Conservation (phyloP, 2,888 invertebrate genomes). For the Hymenopus coronatus region DNA sequence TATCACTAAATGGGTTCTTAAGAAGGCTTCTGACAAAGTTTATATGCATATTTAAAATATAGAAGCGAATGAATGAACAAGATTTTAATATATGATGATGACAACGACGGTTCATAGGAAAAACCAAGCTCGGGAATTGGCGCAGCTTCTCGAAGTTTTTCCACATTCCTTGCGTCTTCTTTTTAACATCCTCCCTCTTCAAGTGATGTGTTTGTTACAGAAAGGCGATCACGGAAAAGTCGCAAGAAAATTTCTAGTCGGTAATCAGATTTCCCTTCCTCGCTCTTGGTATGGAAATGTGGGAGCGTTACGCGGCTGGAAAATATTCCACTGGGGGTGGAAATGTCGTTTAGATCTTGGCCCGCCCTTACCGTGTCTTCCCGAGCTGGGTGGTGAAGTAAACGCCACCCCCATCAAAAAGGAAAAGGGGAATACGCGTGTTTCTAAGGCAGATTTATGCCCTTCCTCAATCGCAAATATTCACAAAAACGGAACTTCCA, state of each 20-base stretch:
- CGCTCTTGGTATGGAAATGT: neutral
- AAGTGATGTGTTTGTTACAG: neutral
- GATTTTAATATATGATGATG: too few species aligned
- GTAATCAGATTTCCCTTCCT: neutral
- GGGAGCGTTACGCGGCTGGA: neutral
- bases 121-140: too few species aligned
- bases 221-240: neutral
- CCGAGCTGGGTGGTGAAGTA: neutral
- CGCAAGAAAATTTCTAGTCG: neutral
- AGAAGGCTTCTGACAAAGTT: too few species aligned
- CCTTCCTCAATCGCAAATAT: neutral
- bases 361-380: slow-evolving; percentile 13
- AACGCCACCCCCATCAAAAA: neutral
- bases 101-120: too few species aligned
- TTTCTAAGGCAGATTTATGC: neutral
- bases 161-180: neutral
- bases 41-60: too few species aligned
- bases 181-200: neutral
- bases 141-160: neutral
- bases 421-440: neutral
- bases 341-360: neutral
- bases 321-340: neutral
- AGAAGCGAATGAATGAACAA: too few species aligned
- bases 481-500: neutral
- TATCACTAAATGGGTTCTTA: too few species aligned